These are phyloP conservation scores for Tenthredo amoena DNA, from an alignment of 2,888 invertebrate genomes.

Conservation along the genomic window DNA sequence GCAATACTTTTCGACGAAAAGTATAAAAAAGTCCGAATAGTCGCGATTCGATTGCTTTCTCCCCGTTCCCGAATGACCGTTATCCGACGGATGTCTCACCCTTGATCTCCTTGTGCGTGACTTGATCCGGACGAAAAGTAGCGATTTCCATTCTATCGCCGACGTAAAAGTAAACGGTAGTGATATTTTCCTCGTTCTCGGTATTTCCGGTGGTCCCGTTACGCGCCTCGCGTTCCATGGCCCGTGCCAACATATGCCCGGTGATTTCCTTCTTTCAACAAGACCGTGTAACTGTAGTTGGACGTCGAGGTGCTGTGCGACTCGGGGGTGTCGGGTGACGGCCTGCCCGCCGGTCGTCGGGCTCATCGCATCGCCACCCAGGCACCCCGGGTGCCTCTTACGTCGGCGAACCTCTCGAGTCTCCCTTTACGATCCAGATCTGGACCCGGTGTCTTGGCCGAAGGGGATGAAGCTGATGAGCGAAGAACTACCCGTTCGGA, in stretches of 20 bases:
- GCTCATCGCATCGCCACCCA: conserved; percentile 76
- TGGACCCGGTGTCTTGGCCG: not conserved
- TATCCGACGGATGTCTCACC: conserved; percentile 61
- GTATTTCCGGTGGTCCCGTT: conserved; percentile 71
- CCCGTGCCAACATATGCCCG: conserved; percentile 58
- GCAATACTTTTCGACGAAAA: too few relatives aligned
- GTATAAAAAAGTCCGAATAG: not conserved
- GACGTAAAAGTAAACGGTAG: conserved; percentile 72
- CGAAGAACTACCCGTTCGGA: not conserved
- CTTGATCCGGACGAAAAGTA: conserved; percentile 72
- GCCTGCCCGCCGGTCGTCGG: conserved; percentile 71
- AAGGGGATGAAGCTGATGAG: not conserved
- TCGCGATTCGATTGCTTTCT: not conserved
- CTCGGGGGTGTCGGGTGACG: conserved; percentile 71
- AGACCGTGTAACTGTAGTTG: not conserved
- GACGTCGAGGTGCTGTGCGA: conserved; percentile 10
- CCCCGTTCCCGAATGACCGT: not conserved
- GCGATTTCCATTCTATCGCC: conserved; percentile 72
- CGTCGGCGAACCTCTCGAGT: conserved; percentile 13
- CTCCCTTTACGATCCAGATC: conserved; percentile 20
- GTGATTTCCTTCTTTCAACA: conserved; percentile 27
- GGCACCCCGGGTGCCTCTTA: conserved; percentile 62
- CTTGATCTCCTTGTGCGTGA: conserved; percentile 74
- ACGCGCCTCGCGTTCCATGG: conserved; percentile 74
- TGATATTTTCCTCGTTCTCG: conserved; percentile 66